phyloP scores from a whole-genome alignment of 1,140 invertebrate genomes.

The Colletes latitarsis region DNA sequence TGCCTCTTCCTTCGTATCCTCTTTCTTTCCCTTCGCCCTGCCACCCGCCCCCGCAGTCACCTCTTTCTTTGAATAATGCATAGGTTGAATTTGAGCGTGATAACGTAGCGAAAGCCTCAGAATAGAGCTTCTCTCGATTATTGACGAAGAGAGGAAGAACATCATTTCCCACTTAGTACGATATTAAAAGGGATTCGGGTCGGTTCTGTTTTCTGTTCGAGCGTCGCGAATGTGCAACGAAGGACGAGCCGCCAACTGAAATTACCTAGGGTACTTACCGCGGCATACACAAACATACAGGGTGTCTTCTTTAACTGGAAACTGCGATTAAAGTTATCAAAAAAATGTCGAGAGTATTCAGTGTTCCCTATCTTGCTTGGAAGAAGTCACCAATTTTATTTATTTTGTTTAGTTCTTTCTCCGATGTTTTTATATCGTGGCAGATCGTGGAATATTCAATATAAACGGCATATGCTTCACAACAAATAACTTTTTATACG shows the following conservation, averaged over 20 bases:
- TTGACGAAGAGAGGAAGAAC: conserved; percentile 62
- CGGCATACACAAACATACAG: too few species aligned
- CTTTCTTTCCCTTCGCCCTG: conserved; percentile 30
- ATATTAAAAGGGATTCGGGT: conserved; percentile 73
- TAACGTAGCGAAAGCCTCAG: conserved; percentile 68
- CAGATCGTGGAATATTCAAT: too few species aligned
- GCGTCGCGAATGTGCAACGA: conserved; percentile 49
- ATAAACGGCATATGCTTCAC: too few species aligned
- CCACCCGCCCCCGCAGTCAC: conserved; percentile 3
- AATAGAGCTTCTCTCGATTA: conserved; percentile 67
- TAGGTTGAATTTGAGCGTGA: conserved; percentile 74
- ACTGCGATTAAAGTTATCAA: too few species aligned
- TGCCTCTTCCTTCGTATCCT: conserved; percentile 40
- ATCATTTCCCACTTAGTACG: conserved; percentile 76
- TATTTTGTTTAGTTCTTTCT: too few species aligned
- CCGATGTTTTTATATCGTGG: too few species aligned
- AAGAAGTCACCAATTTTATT: too few species aligned
- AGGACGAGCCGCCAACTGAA: conserved; percentile 28
- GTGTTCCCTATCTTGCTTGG: too few species aligned
- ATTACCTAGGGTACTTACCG: conserved; percentile 6
- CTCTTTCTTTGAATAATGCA: conserved; percentile 75
- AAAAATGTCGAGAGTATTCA: too few species aligned
- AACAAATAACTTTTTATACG: too few species aligned
- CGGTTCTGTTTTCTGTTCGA: conserved; percentile 64
- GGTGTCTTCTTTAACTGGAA: too few species aligned